Base-by-base conservation (phyloP, 2,113 vertebrate species). In the Clarias gariepinus region DNA sequence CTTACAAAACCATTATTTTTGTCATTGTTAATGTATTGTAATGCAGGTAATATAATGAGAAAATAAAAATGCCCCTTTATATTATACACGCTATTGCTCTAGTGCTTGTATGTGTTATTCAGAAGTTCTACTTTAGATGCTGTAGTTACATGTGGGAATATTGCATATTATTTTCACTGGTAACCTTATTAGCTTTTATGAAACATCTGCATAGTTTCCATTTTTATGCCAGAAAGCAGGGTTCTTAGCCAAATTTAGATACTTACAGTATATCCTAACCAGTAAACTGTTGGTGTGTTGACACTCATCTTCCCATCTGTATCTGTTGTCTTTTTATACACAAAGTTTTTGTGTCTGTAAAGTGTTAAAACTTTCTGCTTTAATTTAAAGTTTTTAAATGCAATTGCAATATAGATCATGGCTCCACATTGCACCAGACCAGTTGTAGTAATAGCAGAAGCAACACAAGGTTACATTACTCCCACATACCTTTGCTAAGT, bases 161-260 rank as follows among this genome's bases (percentile, higher is more conserved):
- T 85, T 1, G 21, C 16, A 8, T n/a, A 41, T 63, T 52, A 33
- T 63, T 28, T 76, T 23, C 36, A 76, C 36, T 85, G 33, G 28
- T 76, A 81, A 33, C 66, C 78, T 15, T 15, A 58, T 60, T 69
- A 63, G 21, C 30, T 47, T 83, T 55, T 64, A 80, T 71, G 55
- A 88, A 82, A 82, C 83, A 66, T 76, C 73, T 53, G 69, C 18
- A 53, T 58, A 60, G 84, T 69, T 64, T 77, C 8, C 13, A 55
- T 88, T 78, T n/a, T 77, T 74, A 71, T 30, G 61, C 63, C 86
- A 83, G 84, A 77, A 76, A 53, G n/a, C 47, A 7, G 52, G 7
- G 1, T 73, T 74, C 63, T 57, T 4, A 76, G 23, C 69, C 36
- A 36, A 60, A 19, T 74, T 69, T 57, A 53, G 13, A 18, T 23